Evolutionary conservation across 2,113 vertebrate genomes (phyloP), one percentile per base, ranked within the genome.

Genomic region (Aegypius monachus): DNA sequence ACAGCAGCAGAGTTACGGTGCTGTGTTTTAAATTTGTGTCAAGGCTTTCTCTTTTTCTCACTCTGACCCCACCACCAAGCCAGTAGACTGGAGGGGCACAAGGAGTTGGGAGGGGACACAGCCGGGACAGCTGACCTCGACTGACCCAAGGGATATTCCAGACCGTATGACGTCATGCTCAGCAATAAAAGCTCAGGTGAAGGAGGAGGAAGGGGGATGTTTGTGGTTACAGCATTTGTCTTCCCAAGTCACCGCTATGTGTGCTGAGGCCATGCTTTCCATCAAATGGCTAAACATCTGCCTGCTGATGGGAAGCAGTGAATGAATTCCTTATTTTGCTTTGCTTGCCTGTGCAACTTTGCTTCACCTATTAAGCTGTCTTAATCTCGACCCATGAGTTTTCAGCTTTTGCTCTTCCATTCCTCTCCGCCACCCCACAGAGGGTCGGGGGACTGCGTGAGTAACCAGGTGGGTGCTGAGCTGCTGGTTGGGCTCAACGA

Each of bases 211-310:
- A 43, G 7, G 3, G 3, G 1, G 0, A 40, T 20, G 3, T 55
- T 36, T 79, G 10, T 29, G 18, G 1, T 66, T 78, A 23, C 7
- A 25, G 6, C 1, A 0, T 85, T 71, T 70, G 18, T 66, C 40
- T 53, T 70, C n/a, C 16, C 14, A 22, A 25, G 9, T 74, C 48
- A 38, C 9, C 3, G 0, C 4, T 5, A 5, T 8, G 16, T 0
- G 0, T 47, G 29, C 23, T 66, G 31, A 47, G 34, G 29, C 6
- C 16, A 20, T 25, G 40, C 1, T 2, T 47, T 67, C 56, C 38
- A n/a, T 13, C 3, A 59, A 67, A n/a, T 17, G 7, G 5, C 13
- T 55, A 63, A 94, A 75, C 6, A 55, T 47, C 48, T 52, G 8
- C 21, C 18, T 56, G 34, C 4, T 52, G 22, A 55, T n/a, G 15